phyloP scores from a whole-genome alignment of 1,140 invertebrate genomes.

The Globodera ellingtonae region DNA sequence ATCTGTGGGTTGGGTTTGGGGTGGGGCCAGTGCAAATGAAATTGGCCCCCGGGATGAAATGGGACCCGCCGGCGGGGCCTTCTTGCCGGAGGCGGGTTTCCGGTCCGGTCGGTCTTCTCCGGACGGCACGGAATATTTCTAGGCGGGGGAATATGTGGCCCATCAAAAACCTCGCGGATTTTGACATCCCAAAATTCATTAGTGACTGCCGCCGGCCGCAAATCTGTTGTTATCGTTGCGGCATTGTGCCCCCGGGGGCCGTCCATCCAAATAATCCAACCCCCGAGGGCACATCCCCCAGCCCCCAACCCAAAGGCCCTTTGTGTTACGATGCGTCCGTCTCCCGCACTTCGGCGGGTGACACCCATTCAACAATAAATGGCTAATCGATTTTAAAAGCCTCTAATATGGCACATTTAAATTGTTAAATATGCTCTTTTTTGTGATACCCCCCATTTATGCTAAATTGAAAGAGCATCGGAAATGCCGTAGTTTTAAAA shows the following conservation, averaged over 20 bases:
- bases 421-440: too few relatives aligned
- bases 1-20: not conserved
- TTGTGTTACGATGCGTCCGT: not conserved
- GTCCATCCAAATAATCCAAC: too few relatives aligned
- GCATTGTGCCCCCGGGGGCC: not conserved
- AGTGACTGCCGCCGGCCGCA: not conserved
- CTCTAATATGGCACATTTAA: too few relatives aligned
- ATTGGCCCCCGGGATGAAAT: not conserved
- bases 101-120: not conserved
- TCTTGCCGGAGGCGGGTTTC: constrained; percentile 2
- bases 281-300: too few relatives aligned
- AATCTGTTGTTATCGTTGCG: constrained; percentile 5
- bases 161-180: not conserved
- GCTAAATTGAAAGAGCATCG: not conserved
- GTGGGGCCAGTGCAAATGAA: not conserved
- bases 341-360: not conserved
- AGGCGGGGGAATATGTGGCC: constrained; percentile 1
- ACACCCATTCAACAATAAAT: not conserved
- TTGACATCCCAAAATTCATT: constrained; percentile 5
- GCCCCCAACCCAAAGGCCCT: too few relatives aligned
- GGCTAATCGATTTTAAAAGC: not conserved
- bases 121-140: not conserved
- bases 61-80: not conserved
- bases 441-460: not conserved
- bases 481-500: too few relatives aligned